phyloP scores from a whole-genome alignment of 2,113 vertebrate species.

The Odobenus rosmarus region DNA sequence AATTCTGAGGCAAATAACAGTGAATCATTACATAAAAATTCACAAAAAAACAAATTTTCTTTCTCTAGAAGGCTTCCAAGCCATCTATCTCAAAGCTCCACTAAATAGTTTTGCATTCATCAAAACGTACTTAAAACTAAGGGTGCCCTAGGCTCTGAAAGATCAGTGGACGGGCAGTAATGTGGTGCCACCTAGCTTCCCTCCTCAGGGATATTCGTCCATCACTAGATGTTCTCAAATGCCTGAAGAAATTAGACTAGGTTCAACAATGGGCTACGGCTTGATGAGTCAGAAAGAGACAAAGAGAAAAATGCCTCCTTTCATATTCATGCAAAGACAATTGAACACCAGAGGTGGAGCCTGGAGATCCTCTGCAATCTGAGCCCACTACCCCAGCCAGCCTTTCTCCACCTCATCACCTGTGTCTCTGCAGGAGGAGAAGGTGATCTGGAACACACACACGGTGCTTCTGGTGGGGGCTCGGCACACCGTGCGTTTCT shows the following conservation, averaged over 20 bases:
- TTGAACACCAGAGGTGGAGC: neutral
- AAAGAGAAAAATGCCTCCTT: neutral
- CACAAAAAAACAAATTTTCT: neutral
- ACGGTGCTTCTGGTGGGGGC: neutral
- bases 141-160: neutral
- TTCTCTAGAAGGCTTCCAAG: constrained; percentile 22
- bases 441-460: rapidly evolving
- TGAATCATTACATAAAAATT: neutral
- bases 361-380: neutral
- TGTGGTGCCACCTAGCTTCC: constrained; percentile 84
- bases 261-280: rapidly evolving
- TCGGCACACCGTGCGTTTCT: neutral
- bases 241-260: neutral
- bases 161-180: constrained; percentile 66
- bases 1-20: neutral
- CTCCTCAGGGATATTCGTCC: neutral
- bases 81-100: neutral
- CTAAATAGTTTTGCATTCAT: neutral
- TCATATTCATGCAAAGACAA: neutral
- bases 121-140: neutral
- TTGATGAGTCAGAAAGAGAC: neutral
- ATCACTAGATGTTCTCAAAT: neutral
- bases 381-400: too few species aligned
- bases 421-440: neutral
- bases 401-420: neutral